phyloP scores from a whole-genome alignment of 2,797 vertebrate species.

The Enteromius treurensis region DNA sequence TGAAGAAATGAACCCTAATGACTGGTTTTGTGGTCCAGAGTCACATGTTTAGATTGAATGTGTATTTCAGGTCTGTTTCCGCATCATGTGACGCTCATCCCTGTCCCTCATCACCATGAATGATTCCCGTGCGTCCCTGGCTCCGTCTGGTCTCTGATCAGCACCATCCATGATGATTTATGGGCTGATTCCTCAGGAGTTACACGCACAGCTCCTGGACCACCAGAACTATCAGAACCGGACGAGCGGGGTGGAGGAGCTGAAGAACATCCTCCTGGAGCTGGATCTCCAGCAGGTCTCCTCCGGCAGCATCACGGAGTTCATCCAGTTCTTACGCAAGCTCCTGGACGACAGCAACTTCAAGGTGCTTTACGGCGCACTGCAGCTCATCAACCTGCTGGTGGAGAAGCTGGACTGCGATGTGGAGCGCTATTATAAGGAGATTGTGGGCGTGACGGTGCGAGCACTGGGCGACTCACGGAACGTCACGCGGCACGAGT shows the following conservation, averaged over 20 bases:
- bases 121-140: conserved; percentile 44
- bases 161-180: conserved; percentile 77
- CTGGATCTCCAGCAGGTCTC: conserved; percentile 73
- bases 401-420: conserved; percentile 79
- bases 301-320: conserved; percentile 75
- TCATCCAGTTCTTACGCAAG: conserved; percentile 81
- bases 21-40: too few species aligned
- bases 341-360: conserved; percentile 89
- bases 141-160: conserved; percentile 63
- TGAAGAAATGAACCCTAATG: too few species aligned
- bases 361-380: conserved; percentile 83
- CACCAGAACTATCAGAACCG: conserved; percentile 85
- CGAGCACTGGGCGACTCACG: conserved; percentile 85
- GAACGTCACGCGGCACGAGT: conserved; percentile 80
- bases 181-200: conserved; percentile 85
- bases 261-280: conserved; percentile 78
- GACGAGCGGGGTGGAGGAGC: conserved; percentile 85
- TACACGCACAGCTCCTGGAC: conserved; percentile 86
- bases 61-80: background rate
- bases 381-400: conserved; percentile 84
- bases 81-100: conserved; percentile 4
- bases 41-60: background rate
- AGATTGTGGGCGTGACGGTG: conserved; percentile 78
- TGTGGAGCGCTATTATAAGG: conserved; percentile 76
- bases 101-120: conserved; percentile 17